Evolutionary conservation across 2,888 invertebrate genomes (phyloP), one percentile per base, ranked within the genome.

Genomic region (Acrobasis consociella): DNA sequence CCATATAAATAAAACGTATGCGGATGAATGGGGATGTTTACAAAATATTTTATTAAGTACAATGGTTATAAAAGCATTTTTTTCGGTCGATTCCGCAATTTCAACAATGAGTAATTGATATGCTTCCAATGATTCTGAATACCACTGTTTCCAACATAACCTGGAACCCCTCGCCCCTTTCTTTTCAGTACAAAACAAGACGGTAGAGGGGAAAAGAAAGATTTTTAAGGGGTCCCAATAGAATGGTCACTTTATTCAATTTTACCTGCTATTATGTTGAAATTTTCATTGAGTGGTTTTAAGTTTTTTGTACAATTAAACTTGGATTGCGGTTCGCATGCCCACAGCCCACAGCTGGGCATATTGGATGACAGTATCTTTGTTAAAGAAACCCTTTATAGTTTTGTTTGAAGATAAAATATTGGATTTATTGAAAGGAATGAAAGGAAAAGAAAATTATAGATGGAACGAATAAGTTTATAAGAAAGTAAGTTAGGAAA

Each of bases 61-160:
- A 70, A 77, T 81, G 80, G 74, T 76, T 75, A 78, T 76, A 78
- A 83, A 86, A 79, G 78, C 72, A 80, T 78, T 81, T 83, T 75
- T 78, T 82, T 80, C 77, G 74, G 72, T 80, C 78, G 78, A 82
- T 80, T 83, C 81, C 71, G 80, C 81, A 84, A 81, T 78, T 78
- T 73, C 75, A 77, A 87, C 87, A 90, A 87, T 84, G 65, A 74
- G 90, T 89, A 89, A 90, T 89, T 81, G 90, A 89, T 89, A 89
- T 81, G 80, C 80, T 76, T 79, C 77, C 78, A 81, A 74, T 78
- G 86, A 86, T 85, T 85, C 86, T 80, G 72, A 83, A 85, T 85
- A 77, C 80, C 82, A 64, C 64, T 39, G 7, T 53, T 63, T 60
- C 85, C 81, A 80, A 67, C 56, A 46, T 72, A 62, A 49, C 37